phyloP scores from a whole-genome alignment of 2,888 invertebrate genomes.

The Galeruca laticollis region DNA sequence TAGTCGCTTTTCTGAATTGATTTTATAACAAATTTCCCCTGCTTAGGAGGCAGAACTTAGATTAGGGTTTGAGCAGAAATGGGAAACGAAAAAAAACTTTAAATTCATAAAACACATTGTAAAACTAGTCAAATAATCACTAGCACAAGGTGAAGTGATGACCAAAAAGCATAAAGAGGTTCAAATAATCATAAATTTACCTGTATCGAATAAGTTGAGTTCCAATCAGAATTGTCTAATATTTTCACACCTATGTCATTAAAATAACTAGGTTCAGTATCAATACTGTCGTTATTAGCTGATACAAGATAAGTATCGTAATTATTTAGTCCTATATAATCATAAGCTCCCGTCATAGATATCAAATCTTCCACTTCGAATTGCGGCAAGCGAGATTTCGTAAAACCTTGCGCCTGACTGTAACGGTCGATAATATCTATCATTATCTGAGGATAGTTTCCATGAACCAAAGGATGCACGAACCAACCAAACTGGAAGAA shows the following conservation, averaged over 20 bases:
- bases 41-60: no score
- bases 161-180: no score
- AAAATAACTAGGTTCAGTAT: conserved; percentile 21
- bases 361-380: conserved; percentile 73
- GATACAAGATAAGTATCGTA: conserved; percentile 74
- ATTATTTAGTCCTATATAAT: conserved; percentile 81
- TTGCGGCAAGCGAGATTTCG: conserved; percentile 72
- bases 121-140: no score
- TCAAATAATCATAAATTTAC: conserved; percentile 9
- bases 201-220: conserved; percentile 17
- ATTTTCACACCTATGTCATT: conserved; percentile 54
- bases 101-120: no score
- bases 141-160: no score
- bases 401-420: conserved; percentile 68
- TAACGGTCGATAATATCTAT: conserved; percentile 70
- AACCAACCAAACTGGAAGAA: conserved; percentile 45
- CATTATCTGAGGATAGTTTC: conserved; percentile 77
- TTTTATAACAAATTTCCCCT: no score
- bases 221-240: conserved; percentile 55
- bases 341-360: conserved; percentile 72
- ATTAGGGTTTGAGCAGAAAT: no score
- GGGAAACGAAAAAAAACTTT: no score
- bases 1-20: no score
- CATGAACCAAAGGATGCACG: conserved; percentile 72
- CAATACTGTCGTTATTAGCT: conserved; percentile 19